Base-by-base conservation (phyloP, 2,113 vertebrate species). In the Bettongia penicillata region DNA sequence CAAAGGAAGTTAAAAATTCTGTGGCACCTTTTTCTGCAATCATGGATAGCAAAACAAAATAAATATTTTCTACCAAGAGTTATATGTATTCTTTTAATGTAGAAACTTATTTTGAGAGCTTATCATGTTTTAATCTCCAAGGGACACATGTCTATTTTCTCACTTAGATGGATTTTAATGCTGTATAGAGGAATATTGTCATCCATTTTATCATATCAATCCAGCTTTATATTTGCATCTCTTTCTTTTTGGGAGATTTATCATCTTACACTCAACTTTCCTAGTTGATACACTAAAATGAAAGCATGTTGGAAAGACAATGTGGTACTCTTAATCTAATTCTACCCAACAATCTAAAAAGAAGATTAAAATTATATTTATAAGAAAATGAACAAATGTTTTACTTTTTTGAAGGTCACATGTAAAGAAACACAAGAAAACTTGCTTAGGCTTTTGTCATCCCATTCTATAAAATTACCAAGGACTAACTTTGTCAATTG, bases 71-170 rank as follows among this genome's bases (percentile, higher is more conserved):
- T 96, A 47, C n/a, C n/a, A 51, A 92, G 1, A 94, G 89, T 6
- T 94, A 24, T 90, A 57, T 91, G 84, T 95, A 92, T 97, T 84
- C 1, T 84, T 12, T 95, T 90, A 47, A 91, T 93, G 53, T n/a
- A 8, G 49, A 49, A 22, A 92, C 1, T 26, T 91, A 51, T 49
- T 6, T 22, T 49, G n/a, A 97, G 31, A 43, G 2, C 89, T 28
- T 92, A 77, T 10, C 19, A 92, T 51, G 0, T 93, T 95, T 97
- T 96, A 47, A 51, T 61, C 19, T 84, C n/a, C 94, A 2, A 90
- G 0, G 55, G 31, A 93, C 0, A 96, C 91, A 43, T 93, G 0
- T 57, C 52, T 55, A 14, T 94, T 16, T 8, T n/a, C 92, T 51
- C 55, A 91, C 4, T 61, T 50, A 43, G 0, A 24, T 90, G 37